Evolutionary conservation across 2,888 invertebrate genomes (phyloP), one percentile per base, ranked within the genome.

Genomic region (Synanthedon tipuliformis): DNA sequence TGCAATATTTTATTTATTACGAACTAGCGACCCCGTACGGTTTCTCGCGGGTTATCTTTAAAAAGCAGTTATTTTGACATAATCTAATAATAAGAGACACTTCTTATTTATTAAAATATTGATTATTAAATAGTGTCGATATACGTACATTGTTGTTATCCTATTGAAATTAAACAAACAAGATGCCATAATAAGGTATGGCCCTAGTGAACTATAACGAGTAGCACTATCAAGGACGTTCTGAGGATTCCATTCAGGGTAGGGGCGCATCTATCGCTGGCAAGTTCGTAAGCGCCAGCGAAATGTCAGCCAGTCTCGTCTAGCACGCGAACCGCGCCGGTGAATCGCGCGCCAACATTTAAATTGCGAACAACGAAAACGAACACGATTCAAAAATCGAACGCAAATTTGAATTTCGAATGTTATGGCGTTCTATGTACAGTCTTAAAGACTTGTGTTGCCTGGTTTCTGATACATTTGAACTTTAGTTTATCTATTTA

Each of bases 271-370:
- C 23, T 23, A 23, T 52, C 55, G 53, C 57, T 56, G 54, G 52
- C 50, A 41, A 27, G 40, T 48, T 34, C 10, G 34, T 52, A 54
- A 52, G 45, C 54, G 48, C 55, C 51, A 49, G 13, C 12, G 16
- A 18, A 54, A 61, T 61, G 59, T 57, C 61, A 61, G 62, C 55
- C 61, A 63, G 63, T 63, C 54, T 55, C 54, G 56, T 59, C 54
- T 18, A 16, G 49, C 13, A 49, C 57, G 54, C 59, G 13, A 16
- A 49, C 7, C 57, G 54, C 59, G 15, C 53, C 53, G 40, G 50
- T 23, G 34, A 56, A 51, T 40, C 57, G 54, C 63, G 59, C 61
- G 61, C 57, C 54, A 53, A 48, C 56, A 48, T 34, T 49, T 52
- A 10, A 49, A 16, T 50, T 54, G 41, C 54, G 41, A 54, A 54